A percentile compares a stretch with the other conserved stretches of the same genome.
phyloP scores from a whole-genome alignment of 2,888 invertebrate species.

The Troilus luridus region DNA sequence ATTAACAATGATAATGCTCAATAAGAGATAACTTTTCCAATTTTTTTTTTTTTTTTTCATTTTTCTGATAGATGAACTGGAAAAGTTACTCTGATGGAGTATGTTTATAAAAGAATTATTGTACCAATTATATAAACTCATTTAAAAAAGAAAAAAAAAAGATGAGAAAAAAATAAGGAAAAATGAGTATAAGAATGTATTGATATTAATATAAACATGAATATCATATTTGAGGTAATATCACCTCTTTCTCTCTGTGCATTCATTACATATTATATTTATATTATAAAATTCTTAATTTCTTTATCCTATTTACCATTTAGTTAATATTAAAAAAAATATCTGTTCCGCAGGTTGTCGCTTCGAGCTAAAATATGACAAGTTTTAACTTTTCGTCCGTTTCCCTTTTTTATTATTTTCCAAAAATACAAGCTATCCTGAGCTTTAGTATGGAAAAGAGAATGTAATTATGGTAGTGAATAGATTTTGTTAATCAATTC shows the following conservation, averaged over 20 bases:
- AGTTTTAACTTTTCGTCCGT: too few species aligned
- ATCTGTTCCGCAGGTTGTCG: too few species aligned
- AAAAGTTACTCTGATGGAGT: slow-evolving; percentile 62
- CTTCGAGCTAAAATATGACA: too few species aligned
- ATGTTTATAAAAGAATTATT: slow-evolving; percentile 63
- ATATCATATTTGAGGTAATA: slow-evolving; percentile 52
- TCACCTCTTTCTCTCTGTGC: slow-evolving; percentile 45
- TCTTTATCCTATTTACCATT: neutral
- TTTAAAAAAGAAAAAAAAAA: neutral
- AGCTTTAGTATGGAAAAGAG: too few species aligned
- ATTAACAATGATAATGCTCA: slow-evolving; percentile 62
- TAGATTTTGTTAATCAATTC: too few species aligned
- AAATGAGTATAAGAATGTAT: slow-evolving; percentile 53
- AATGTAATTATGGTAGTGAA: too few species aligned
- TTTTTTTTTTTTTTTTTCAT: slow-evolving; percentile 10
- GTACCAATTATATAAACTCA: slow-evolving; percentile 61
- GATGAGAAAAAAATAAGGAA: neutral
- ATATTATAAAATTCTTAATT: slow-evolving; percentile 18
- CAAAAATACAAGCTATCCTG: too few species aligned
- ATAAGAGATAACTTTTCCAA: slow-evolving; percentile 62
- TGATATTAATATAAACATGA: slow-evolving; percentile 53
- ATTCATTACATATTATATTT: slow-evolving; percentile 43
- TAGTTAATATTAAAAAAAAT: neutral
- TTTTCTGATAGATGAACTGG: slow-evolving; percentile 38
- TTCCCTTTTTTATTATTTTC: too few species aligned